Percentiles rank a stretch among this genome's conserved stretches.
Evolutionary conservation across 1,140 invertebrate species (phyloP).

Genomic region (Drosophila tropicalis): DNA sequence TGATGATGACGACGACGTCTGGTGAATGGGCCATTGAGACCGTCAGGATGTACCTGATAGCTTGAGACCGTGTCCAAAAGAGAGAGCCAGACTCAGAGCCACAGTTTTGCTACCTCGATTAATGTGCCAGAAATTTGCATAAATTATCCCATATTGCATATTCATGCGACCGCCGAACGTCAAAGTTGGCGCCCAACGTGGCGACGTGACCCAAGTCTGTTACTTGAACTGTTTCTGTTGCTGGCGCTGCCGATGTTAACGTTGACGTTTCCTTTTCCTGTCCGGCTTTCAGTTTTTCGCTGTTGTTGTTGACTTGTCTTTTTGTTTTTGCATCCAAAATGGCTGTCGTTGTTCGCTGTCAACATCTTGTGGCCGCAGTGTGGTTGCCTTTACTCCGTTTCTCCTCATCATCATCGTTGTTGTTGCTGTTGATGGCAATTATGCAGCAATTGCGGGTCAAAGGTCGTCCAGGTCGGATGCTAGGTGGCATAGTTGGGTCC

Average conservation of each 20-base stretch:
- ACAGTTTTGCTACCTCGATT: slow-evolving; percentile 73
- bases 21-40: background rate
- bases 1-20: background rate
- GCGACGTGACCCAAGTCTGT: slow-evolving; percentile 64
- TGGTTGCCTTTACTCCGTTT: slow-evolving; percentile 35
- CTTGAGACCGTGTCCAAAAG: background rate
- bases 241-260: no score
- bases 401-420: background rate
- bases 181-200: slow-evolving; percentile 12
- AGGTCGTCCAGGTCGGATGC: slow-evolving; percentile 15
- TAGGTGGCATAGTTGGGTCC: no score
- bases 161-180: slow-evolving; percentile 63
- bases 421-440: slow-evolving; percentile 55
- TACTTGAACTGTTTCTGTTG: slow-evolving; percentile 3
- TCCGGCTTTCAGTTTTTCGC: slow-evolving; percentile 41
- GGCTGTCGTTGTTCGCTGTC: slow-evolving; percentile 37
- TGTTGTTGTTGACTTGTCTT: background rate
- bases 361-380: slow-evolving; percentile 79
- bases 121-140: slow-evolving; percentile 83
- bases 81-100: background rate
- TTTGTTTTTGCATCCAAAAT: slow-evolving; percentile 27
- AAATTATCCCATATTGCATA: slow-evolving; percentile 84
- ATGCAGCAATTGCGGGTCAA: slow-evolving; percentile 75
- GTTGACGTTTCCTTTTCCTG: slow-evolving; percentile 14
- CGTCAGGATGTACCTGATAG: background rate